phyloP scores from a whole-genome alignment of 2,888 invertebrate genomes.

The Apamea monoglypha region DNA sequence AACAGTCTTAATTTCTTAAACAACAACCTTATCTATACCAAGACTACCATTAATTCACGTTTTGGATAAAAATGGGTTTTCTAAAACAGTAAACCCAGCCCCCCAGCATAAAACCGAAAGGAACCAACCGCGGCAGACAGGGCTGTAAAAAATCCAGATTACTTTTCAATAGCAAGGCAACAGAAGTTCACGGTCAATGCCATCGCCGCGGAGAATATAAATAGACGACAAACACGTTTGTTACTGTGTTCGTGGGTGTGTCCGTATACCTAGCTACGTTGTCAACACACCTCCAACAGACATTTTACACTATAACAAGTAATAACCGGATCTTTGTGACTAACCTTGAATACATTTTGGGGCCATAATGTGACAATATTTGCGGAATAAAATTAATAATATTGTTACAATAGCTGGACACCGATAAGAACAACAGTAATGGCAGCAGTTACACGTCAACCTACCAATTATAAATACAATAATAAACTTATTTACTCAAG shows the following conservation, averaged over 20 bases:
- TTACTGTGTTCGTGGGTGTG: slow-evolving; percentile 49
- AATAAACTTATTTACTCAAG: background rate
- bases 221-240: slow-evolving; percentile 25
- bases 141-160: background rate
- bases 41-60: background rate
- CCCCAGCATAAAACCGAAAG: background rate
- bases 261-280: slow-evolving; percentile 2
- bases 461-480: background rate
- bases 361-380: slow-evolving; percentile 23
- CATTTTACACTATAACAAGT: background rate
- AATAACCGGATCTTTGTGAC: slow-evolving; percentile 31
- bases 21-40: background rate
- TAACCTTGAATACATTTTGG: slow-evolving; percentile 36
- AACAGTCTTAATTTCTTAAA: background rate
- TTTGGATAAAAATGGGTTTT: background rate
- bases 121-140: background rate
- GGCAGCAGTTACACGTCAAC: background rate
- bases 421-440: slow-evolving; percentile 31
- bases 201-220: slow-evolving; percentile 34
- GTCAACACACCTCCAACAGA: slow-evolving; percentile 48
- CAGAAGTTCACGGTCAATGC: slow-evolving; percentile 36
- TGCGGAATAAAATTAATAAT: slow-evolving; percentile 25
- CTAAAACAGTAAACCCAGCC: background rate
- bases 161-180: slow-evolving; percentile 12
- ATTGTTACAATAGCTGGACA: slow-evolving; percentile 1